Percentiles rank a stretch among this genome's conserved stretches.
Conservation (phyloP, 1,140 invertebrate species). For the Zaprionus ghesquierei region DNA sequence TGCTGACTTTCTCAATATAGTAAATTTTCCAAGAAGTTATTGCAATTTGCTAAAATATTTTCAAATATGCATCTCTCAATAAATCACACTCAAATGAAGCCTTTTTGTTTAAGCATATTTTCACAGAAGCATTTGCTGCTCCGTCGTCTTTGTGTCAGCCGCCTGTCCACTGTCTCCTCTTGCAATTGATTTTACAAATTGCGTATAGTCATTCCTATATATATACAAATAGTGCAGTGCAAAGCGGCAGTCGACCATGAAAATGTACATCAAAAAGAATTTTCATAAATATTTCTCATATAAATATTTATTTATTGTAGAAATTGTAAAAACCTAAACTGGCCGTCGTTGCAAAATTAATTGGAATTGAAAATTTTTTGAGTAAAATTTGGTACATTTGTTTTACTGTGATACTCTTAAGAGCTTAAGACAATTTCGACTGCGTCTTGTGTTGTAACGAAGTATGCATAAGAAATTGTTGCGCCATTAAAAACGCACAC, state of each 20-base stretch:
- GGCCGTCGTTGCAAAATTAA: slow-evolving; percentile 5
- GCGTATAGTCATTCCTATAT: slow-evolving; percentile 48
- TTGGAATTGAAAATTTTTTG: slow-evolving; percentile 17
- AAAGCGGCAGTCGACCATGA: slow-evolving; percentile 18
- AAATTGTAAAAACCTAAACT: not conserved
- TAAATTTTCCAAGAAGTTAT: not conserved
- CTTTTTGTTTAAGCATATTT: slow-evolving; percentile 61
- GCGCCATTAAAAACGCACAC: slow-evolving; percentile 26
- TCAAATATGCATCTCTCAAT: slow-evolving; percentile 58
- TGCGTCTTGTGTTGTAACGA: not conserved
- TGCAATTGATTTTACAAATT: slow-evolving; percentile 65
- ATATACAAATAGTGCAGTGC: slow-evolving; percentile 19
- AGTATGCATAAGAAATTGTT: slow-evolving; percentile 11
- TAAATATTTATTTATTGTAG: slow-evolving; percentile 8
- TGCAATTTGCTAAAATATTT: slow-evolving; percentile 64
- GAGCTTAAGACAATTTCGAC: slow-evolving; percentile 18
- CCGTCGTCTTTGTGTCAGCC: slow-evolving; percentile 9
- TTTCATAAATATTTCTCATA: slow-evolving; percentile 21
- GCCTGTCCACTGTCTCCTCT: not conserved
- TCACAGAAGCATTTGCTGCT: slow-evolving; percentile 23
- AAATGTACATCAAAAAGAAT: slow-evolving; percentile 23
- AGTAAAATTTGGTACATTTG: not conserved
- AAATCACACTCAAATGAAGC: slow-evolving; percentile 64
- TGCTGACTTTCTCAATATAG: not conserved
- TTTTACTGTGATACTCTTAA: slow-evolving; percentile 1